phyloP scores from a whole-genome alignment of 2,888 invertebrate species.

The Monopis laevigella region DNA sequence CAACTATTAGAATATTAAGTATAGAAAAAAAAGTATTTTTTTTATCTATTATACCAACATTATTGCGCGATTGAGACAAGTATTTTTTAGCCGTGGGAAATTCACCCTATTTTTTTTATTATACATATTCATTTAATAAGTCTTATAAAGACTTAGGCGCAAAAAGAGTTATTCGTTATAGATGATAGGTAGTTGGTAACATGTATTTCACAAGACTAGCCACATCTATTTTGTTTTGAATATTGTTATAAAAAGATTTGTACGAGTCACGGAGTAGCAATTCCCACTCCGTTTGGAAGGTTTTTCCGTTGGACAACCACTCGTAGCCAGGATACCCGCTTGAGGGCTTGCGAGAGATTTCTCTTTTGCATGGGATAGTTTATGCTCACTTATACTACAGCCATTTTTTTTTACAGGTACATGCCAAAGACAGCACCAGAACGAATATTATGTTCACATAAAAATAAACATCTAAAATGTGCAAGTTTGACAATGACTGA shows the following conservation, averaged over 20 bases:
- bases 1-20: no score
- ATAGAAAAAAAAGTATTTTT: no score
- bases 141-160: no score
- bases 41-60: no score
- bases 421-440: conserved; percentile 18
- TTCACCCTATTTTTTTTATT: no score
- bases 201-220: no score
- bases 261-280: conserved; percentile 18
- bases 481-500: no score
- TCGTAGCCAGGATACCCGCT: conserved; percentile 16
- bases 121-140: no score
- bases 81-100: no score
- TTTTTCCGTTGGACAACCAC: conserved; percentile 15
- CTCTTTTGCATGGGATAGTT: conserved; percentile 17
- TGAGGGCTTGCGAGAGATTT: conserved; percentile 17
- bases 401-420: conserved; percentile 16
- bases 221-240: conserved; percentile 19
- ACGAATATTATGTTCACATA: conserved; percentile 17
- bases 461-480: conserved; percentile 17
- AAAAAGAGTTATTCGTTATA: no score
- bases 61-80: no score
- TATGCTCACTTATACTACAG: conserved; percentile 14
- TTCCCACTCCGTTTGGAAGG: conserved; percentile 18
- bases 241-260: conserved; percentile 19
- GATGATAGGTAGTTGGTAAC: no score